A percentile compares a stretch with the other conserved stretches of the same genome.
phyloP scores from a whole-genome alignment of 2,797 vertebrate species.

The Neosalanx taihuensis region DNA sequence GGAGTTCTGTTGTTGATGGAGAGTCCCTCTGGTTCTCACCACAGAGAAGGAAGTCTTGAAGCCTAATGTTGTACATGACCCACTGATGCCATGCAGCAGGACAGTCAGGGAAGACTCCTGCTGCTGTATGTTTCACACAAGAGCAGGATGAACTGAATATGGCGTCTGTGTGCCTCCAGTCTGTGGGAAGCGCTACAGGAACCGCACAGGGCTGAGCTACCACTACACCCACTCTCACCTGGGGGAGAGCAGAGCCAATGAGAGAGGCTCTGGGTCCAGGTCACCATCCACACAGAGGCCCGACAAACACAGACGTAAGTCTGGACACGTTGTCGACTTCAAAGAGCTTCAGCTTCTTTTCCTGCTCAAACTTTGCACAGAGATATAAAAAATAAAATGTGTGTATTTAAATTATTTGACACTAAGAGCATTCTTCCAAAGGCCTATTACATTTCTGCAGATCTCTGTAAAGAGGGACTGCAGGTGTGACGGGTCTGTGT shows the following conservation, averaged over 20 bases:
- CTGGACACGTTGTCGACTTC: neutral
- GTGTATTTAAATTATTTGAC: no score
- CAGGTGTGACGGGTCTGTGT: neutral
- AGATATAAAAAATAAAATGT: no score
- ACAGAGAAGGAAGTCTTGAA: neutral
- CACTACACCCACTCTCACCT: conserved; percentile 95
- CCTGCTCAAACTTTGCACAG: no score
- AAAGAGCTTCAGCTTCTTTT: no score
- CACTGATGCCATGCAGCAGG: neutral
- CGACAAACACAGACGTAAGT: conserved; percentile 88
- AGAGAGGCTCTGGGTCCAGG: conserved; percentile 77
- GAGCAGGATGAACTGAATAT: conserved; percentile 7
- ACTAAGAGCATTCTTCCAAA: neutral
- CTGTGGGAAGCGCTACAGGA: conserved; percentile 95
- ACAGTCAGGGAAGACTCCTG: neutral
- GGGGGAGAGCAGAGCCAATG: conserved; percentile 83
- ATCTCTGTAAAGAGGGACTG: neutral
- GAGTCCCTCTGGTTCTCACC: no score
- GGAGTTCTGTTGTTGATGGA: neutral
- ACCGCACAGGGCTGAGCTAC: conserved; percentile 94
- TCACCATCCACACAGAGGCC: conserved; percentile 78
- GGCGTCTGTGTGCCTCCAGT: conserved; percentile 67
- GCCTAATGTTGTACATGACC: neutral
- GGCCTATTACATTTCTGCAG: neutral
- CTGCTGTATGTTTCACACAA: neutral